These are phyloP conservation scores for Rhynchomys soricoides DNA, from an alignment of 2,113 vertebrate genomes.

Conservation along the genomic window DNA sequence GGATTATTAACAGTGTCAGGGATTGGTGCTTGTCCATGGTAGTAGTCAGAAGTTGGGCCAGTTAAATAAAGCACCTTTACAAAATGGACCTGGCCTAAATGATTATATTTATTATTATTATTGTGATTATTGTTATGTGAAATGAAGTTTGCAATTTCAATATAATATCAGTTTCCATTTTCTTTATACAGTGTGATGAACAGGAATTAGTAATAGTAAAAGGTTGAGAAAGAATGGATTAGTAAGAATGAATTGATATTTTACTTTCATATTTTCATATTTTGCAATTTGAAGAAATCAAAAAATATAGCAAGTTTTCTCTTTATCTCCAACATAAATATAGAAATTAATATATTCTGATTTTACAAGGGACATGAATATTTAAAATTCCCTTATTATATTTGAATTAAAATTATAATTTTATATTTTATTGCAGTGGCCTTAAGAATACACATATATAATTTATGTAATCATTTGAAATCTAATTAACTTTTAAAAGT, in stretches of 20 bases:
- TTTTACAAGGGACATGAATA: not conserved
- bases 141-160: slow-evolving; percentile 52
- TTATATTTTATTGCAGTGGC: not conserved
- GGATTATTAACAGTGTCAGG: no score
- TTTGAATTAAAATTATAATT: not conserved
- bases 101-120: slow-evolving; percentile 64
- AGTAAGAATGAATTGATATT: slow-evolving; percentile 38
- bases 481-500: not conserved
- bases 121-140: slow-evolving; percentile 61
- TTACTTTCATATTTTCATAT: slow-evolving; percentile 30
- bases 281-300: slow-evolving; percentile 40
- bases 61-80: no score
- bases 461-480: not conserved
- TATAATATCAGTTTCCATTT: slow-evolving; percentile 50
- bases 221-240: slow-evolving; percentile 12
- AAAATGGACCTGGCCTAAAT: not conserved
- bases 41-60: no score
- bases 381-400: not conserved
- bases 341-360: not conserved
- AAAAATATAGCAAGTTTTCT: not conserved
- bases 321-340: not conserved
- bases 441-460: not conserved
- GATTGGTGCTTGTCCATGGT: no score
- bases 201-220: slow-evolving; percentile 25
- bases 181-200: slow-evolving; percentile 37